Base-by-base conservation (phyloP, 2,113 vertebrate species). In the Piaya cayana region DNA sequence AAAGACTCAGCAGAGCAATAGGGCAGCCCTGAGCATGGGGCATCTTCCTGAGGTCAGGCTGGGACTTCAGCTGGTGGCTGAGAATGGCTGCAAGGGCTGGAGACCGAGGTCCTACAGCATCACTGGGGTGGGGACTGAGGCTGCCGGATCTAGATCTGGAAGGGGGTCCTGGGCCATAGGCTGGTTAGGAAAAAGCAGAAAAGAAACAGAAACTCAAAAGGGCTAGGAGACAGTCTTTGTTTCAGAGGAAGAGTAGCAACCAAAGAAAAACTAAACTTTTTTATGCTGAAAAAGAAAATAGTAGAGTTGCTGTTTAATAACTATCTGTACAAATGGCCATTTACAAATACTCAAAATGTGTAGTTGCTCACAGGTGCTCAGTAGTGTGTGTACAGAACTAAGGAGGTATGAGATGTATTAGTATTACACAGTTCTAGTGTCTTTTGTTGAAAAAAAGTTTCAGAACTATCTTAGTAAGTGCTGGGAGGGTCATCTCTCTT, bases 1-100 rank as follows among this genome's bases (percentile, higher is more conserved):
- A n/a, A n/a, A n/a, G n/a, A n/a, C n/a, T n/a, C n/a, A n/a, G 17
- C 0, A 0, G n/a, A 14, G 18, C 53, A 34, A 39, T 34, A 5
- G 9, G 17, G 23, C 32, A 64, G 53, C 34, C 7, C 45, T 0
- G 1, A 5, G 34, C 23, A 15, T 37, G 1, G 1, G 25, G 6
- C 36, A 65, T 4, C 20, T 45, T 26, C 34, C 11, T 50, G 49
- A 26, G 55, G 20, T 59, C 8, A 1, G 15, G 12, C 8, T 64
- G 74, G 18, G 59, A 50, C 32, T 6, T 30, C n/a, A n/a, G n/a
- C 3, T 27, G 29, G 25, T 26, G 56, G 30, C 42, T 43, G n/a
- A 12, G 60, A 26, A 23, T 30, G 12, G 11, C 34, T 42, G 12
- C 1, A 7, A 11, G 27, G 4, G 5, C 47, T 77, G 64, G 75